Base-by-base conservation (phyloP, 2,797 vertebrate genomes). In the Peromyscus aztecus region DNA sequence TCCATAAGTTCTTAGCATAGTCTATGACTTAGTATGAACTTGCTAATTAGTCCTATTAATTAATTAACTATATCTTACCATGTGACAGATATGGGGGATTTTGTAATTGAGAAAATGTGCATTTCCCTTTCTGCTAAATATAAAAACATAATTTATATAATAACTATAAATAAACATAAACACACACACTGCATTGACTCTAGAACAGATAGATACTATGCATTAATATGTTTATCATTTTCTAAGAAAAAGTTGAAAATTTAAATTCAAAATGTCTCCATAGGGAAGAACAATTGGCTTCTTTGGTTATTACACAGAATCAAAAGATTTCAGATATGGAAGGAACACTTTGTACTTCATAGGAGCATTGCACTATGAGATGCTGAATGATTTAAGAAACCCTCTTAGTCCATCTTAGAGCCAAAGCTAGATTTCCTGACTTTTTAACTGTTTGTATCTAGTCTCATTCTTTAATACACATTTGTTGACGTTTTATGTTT, bases 1-100 rank as follows among this genome's bases (percentile, higher is more conserved):
- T 29, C 83, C 23, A 13, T n/a, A 57, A 77, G 24, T 63, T 57
- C 9, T 19, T 84, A 73, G 27, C 52, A 67, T 11, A 94, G 59
- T 67, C 9, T 52, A 55, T 90, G 61, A 71, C 14, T 59, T 43
- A 90, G 16, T 90, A 88, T 55, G 43, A 92, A 84, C 16, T 77
- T 94, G 80, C 29, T 86, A 88, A 94, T 77, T 16, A 91, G 67
- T 10, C 21, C 8, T 71, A 11, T 6, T 91, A 73, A 82, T 40
- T 89, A 93, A 82, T 86, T 78, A 88, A 73, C 13, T 91, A 4
- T 91, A n/a, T 86, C 4, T 34, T 95, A 4, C 92, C 67, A n/a
- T 31, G 19, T 97, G 29, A 23, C 21, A 91, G 37, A 86, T 87
- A 55, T 4, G 73, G 57, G 49, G 8, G 49, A 37, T 77, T 95